These are phyloP conservation scores for Yponomeuta plumbellus DNA, from an alignment of 2,888 invertebrate species.

Conservation along the genomic window DNA sequence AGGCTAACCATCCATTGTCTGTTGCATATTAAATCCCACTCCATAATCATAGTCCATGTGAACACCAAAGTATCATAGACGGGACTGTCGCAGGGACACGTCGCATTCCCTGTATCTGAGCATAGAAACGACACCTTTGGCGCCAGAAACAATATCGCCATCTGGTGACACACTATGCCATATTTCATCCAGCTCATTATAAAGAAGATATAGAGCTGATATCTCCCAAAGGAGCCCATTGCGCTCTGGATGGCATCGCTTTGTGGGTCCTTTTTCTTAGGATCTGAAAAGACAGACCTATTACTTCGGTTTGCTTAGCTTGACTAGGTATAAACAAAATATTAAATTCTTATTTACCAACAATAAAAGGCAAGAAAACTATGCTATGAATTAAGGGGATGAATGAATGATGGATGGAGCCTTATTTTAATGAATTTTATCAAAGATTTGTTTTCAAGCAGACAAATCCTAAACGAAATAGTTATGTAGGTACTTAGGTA, in stretches of 20 bases:
- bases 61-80: conserved; percentile 79
- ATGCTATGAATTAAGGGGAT: too few relatives aligned
- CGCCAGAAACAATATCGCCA: conserved; percentile 42
- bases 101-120: conserved; percentile 31
- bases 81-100: conserved; percentile 72
- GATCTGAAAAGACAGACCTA: neutral
- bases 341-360: neutral
- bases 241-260: neutral
- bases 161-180: conserved; percentile 40
- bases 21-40: conserved; percentile 85
- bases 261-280: neutral
- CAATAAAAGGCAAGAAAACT: too few relatives aligned
- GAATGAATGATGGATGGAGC: too few relatives aligned
- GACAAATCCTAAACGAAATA: too few relatives aligned
- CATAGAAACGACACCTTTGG: conserved; percentile 39
- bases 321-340: neutral
- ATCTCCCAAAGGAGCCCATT: conserved; percentile 32
- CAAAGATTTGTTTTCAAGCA: too few relatives aligned
- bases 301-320: neutral
- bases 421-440: too few relatives aligned
- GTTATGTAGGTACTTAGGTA: too few relatives aligned
- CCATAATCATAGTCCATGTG: conserved; percentile 80
- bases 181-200: conserved; percentile 31
- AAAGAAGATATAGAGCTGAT: conserved; percentile 37
- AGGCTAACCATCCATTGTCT: conserved; percentile 79